A percentile compares a stretch with the other conserved stretches of the same genome.
Conservation (phyloP, 2,113 vertebrate genomes). For the Indicator maculatus region DNA sequence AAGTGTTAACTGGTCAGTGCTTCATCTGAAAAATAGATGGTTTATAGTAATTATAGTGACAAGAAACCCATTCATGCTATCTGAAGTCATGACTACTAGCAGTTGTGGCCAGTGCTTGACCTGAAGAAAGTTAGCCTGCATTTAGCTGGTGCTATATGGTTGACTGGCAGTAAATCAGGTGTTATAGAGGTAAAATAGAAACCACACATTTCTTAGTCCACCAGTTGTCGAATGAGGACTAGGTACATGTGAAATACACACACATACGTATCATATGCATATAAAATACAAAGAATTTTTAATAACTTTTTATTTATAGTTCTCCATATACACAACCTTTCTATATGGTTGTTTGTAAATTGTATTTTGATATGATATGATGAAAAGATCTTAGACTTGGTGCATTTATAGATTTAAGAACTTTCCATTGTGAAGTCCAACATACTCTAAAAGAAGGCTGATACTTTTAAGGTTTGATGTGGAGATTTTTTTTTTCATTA, state of each 20-base stretch:
- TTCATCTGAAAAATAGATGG: not conserved
- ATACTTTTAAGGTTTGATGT: not conserved
- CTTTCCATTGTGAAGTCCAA: not conserved
- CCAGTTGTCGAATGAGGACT: not conserved
- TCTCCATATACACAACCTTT: not conserved
- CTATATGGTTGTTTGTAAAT: not conserved
- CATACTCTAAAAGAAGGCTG: not conserved
- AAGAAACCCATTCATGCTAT: not conserved
- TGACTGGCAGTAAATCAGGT: not conserved
- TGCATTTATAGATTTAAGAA: not conserved
- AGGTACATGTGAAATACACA: not conserved
- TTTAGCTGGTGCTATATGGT: not conserved
- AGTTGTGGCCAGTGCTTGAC: not conserved
- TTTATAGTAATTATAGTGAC: not conserved
- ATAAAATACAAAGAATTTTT: not conserved
- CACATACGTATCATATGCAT: not conserved
- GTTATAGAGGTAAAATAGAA: not conserved
- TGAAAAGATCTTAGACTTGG: not conserved
- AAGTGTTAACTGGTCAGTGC: not conserved
- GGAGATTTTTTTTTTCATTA: not conserved
- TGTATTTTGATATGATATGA: accelerated
- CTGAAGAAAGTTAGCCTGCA: not conserved
- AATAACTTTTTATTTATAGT: not conserved
- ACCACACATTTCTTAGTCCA: not conserved
- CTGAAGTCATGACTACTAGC: not conserved